These are phyloP conservation scores for Bothrops jararaca DNA, from an alignment of 2,113 vertebrate genomes.

Conservation along the genomic window DNA sequence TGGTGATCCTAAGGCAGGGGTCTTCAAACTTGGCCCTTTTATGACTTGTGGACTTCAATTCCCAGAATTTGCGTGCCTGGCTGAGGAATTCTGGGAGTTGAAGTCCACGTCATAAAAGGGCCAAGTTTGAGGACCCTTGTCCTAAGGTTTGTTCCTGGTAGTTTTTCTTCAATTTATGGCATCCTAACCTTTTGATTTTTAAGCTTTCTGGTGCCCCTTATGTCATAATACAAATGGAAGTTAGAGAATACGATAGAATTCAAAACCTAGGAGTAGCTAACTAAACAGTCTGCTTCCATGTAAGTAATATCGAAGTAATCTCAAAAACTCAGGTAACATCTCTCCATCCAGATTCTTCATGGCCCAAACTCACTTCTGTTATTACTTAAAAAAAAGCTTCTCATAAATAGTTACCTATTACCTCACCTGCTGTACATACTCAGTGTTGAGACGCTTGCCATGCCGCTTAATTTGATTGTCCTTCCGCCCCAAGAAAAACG, in stretches of 20 bases:
- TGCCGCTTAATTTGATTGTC: conserved; percentile 91
- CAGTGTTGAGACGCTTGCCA: conserved; percentile 81
- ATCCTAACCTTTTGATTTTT: background rate
- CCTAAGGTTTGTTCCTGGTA: too few relatives aligned
- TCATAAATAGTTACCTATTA: background rate
- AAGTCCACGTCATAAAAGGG: too few relatives aligned
- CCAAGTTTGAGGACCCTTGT: too few relatives aligned
- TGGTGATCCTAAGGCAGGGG: too few relatives aligned
- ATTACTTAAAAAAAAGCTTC: background rate
- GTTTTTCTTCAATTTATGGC: background rate
- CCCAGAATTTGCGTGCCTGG: too few relatives aligned
- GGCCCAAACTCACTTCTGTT: background rate
- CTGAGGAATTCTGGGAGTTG: too few relatives aligned
- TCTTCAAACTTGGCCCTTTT: too few relatives aligned
- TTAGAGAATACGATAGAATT: background rate
- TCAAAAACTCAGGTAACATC: background rate
- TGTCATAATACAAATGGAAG: background rate
- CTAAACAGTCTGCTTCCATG: background rate
- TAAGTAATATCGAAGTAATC: background rate
- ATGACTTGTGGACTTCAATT: too few relatives aligned
- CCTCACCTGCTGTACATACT: conserved; percentile 81
- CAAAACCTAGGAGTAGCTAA: background rate
- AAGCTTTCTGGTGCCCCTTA: background rate
- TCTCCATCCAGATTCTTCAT: background rate
- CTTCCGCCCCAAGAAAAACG: conserved; percentile 85